Evolutionary conservation across 1,140 invertebrate genomes (phyloP), one percentile per base, ranked within the genome.

Genomic region (Drosophila watanabei): DNA sequence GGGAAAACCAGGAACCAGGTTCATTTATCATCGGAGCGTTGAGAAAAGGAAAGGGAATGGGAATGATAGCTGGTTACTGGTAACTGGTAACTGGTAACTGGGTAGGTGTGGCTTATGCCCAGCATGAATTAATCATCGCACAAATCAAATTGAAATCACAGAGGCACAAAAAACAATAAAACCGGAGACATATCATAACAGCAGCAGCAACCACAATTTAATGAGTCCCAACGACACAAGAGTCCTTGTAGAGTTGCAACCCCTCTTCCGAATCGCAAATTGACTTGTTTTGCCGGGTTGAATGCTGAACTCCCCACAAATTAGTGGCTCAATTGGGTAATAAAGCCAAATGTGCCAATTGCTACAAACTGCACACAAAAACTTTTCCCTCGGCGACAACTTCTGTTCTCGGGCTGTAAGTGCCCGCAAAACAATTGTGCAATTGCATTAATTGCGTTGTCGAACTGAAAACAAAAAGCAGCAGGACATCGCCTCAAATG

Each of bases 311-410:
- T 72, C 83, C 88, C 88, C 88, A 79, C 88, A 82, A 91, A 91
- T 91, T 88, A 84, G 88, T 77, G 72, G 79, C 80, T 73, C 86
- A 91, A 91, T 91, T 91, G 88, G 76, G 79, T 88, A 82, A 91
- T 91, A 91, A 91, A 91, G 88, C 73, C 88, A 82, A 91, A 91
- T 91, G 88, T 91, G 84, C 88, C 88, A 91, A 91, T 84, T 91
- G 83, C 72, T 84, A 80, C 54, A 43, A 46, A 70, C 32, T 70
- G 56, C 32, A 32, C 60, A 89, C 1, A 24, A 24, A 24, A 89
- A 90, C 51, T 75, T 85, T 70, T 75, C 35, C 61, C 54, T 33
- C 32, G 39, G 39, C 65, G 16, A 41, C 20, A 70, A 72, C 61
- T 66, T 72, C 18, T 24, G 18, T 24, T 37, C 52, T 35, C 18